Evolutionary conservation across 2,113 vertebrate species (phyloP).

Genomic region (Barbus barbus): DNA sequence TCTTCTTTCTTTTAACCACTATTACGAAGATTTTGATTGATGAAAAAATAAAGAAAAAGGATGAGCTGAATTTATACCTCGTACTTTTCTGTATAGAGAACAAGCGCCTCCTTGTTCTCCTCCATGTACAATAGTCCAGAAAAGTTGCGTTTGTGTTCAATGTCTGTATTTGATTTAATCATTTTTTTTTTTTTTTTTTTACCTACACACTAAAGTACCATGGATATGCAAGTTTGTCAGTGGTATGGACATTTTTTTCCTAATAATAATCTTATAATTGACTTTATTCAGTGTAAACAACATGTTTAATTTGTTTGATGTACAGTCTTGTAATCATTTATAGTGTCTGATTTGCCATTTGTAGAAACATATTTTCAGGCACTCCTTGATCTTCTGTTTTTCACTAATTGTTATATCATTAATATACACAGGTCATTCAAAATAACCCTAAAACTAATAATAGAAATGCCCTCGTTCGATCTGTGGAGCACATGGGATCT

Average conservation of each 20-base stretch:
- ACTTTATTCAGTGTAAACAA: too few species aligned
- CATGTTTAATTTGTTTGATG: too few species aligned
- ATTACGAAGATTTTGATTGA: background rate
- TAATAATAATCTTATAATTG: too few species aligned
- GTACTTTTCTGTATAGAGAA: background rate
- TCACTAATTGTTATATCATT: background rate
- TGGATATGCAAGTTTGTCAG: background rate
- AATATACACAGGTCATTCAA: background rate
- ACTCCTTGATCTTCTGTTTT: too few species aligned
- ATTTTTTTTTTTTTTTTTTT: too few species aligned
- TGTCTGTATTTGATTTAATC: too few species aligned
- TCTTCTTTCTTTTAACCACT: conserved; percentile 26
- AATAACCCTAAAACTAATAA: background rate
- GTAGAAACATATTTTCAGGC: too few species aligned
- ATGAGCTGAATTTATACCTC: background rate
- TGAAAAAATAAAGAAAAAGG: background rate
- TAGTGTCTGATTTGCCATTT: too few species aligned
- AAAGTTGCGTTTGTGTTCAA: too few species aligned
- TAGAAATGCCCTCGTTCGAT: background rate
- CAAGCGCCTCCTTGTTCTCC: background rate
- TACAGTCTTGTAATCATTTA: too few species aligned
- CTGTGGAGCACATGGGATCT: conserved; percentile 21
- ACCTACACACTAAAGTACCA: background rate
- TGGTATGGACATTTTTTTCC: too few species aligned
- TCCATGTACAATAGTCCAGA: too few species aligned